Conservation (phyloP, 2,113 vertebrate genomes). For the Pomatostomus ruficeps region DNA sequence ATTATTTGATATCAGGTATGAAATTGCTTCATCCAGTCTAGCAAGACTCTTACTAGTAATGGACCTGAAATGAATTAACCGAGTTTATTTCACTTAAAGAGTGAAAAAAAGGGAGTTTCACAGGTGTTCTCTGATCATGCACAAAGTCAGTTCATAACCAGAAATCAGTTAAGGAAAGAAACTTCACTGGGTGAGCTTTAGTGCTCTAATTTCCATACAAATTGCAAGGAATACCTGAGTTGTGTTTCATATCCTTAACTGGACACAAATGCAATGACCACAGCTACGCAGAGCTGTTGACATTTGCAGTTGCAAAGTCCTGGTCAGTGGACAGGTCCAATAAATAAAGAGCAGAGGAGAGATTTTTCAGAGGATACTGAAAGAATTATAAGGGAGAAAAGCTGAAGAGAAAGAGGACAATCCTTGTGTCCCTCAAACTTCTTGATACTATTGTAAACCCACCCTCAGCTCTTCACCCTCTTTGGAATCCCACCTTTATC, state of each 20-base stretch:
- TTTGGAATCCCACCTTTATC: neutral
- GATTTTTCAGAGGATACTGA: neutral
- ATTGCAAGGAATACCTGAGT: neutral
- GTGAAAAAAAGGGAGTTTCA: neutral
- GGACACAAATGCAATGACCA: neutral
- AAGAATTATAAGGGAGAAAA: neutral
- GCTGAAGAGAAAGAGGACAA: rapidly evolving
- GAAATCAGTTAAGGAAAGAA: neutral
- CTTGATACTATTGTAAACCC: neutral
- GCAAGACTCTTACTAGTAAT: neutral
- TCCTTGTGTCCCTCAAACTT: neutral
- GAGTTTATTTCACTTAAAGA: neutral
- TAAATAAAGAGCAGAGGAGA: neutral
- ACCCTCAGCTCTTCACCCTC: neutral
- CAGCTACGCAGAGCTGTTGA: neutral
- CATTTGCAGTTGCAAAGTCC: neutral
- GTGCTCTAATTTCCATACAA: neutral
- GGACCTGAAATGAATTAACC: neutral
- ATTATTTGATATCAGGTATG: neutral
- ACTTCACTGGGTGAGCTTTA: neutral
- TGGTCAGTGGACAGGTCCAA: neutral
- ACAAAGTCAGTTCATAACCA: neutral
- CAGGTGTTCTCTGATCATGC: neutral
- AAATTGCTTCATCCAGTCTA: neutral
- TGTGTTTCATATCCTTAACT: neutral